Conservation (phyloP, 2,797 vertebrate genomes). For the Anisognathus igniventris region DNA sequence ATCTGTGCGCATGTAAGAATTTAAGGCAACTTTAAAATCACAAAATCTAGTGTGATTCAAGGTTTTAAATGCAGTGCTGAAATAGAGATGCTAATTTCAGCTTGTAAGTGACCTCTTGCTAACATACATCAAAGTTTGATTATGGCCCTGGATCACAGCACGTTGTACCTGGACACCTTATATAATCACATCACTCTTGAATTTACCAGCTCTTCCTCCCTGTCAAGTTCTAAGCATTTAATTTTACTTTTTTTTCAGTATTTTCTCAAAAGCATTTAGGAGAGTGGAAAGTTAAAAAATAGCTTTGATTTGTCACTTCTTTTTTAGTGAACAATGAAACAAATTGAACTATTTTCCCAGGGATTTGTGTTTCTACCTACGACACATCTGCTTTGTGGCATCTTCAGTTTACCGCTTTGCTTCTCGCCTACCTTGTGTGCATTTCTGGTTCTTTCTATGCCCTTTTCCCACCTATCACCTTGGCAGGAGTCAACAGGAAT, state of each 20-base stretch:
- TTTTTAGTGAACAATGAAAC: neutral
- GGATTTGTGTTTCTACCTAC: neutral
- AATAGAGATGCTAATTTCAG: neutral
- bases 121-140: neutral
- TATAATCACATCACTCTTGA: neutral
- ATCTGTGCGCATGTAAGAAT: rapidly evolving
- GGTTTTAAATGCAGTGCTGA: neutral
- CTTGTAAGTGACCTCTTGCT: neutral
- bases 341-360: neutral
- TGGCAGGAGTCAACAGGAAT: neutral
- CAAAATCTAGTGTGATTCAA: neutral
- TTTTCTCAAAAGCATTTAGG: neutral
- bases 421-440: rapidly evolving
- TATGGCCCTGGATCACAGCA: neutral
- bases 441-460: neutral
- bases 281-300: neutral
- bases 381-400: neutral
- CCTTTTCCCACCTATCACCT: neutral
- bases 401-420: neutral
- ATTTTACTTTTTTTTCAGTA: neutral
- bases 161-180: neutral
- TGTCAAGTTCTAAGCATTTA: neutral
- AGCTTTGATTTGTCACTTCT: neutral
- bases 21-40: neutral
- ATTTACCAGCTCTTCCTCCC: neutral